Percentiles rank a stretch among this genome's conserved stretches.
These are phyloP conservation scores for Macrotis lagotis DNA, from an alignment of 2,113 vertebrate species.

Conservation along the genomic window DNA sequence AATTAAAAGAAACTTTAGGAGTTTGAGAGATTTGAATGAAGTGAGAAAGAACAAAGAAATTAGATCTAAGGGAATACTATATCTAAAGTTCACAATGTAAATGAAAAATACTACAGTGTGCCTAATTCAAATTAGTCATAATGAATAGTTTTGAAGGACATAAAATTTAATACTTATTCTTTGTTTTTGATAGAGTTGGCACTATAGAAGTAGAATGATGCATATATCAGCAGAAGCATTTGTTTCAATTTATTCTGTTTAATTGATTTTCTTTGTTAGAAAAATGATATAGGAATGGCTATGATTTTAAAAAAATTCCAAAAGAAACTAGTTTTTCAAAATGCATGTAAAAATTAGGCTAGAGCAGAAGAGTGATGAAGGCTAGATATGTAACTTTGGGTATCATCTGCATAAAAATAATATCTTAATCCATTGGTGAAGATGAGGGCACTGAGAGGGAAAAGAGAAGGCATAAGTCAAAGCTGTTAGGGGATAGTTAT, in stretches of 20 bases:
- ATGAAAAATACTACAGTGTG: neutral
- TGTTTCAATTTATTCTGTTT: neutral
- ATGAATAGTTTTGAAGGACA: neutral
- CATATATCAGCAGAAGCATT: neutral
- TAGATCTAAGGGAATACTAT: neutral
- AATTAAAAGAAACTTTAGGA: neutral
- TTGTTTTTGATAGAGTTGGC: neutral
- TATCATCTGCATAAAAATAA: neutral
- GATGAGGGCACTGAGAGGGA: neutral
- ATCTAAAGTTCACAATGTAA: neutral
- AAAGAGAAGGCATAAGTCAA: neutral
- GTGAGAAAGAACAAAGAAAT: neutral
- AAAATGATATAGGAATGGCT: neutral
- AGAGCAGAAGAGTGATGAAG: neutral
- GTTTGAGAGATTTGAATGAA: neutral
- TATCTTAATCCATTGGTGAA: neutral
- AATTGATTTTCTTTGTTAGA: neutral
- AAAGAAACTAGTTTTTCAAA: neutral
- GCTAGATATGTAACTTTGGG: neutral
- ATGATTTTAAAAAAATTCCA: neutral
- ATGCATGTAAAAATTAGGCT: neutral
- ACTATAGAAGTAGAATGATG: neutral
- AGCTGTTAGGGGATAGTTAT: neutral
- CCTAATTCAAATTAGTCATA: neutral
- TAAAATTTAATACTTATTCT: neutral